A percentile compares a stretch with the other conserved stretches of the same genome.
phyloP scores from a whole-genome alignment of 2,797 vertebrate species.

The Acomys russatus region DNA sequence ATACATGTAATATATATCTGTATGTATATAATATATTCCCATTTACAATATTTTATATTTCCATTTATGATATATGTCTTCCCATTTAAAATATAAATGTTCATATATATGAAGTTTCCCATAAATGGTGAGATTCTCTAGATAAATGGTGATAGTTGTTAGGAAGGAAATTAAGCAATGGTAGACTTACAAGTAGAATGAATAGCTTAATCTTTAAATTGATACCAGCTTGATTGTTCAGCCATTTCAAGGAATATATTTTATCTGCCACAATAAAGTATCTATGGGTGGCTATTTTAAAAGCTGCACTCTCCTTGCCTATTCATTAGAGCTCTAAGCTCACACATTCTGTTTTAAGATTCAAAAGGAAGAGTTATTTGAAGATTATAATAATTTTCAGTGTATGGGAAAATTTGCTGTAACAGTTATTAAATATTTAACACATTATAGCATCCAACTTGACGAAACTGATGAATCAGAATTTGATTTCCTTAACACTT shows the following conservation, averaged over 20 bases:
- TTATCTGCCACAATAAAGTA: neutral
- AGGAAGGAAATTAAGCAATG: neutral
- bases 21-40: neutral
- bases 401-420: constrained; percentile 6
- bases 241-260: constrained; percentile 1
- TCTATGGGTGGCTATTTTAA: neutral
- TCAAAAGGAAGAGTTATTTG: neutral
- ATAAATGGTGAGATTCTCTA: neutral
- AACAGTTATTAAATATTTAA: constrained; percentile 41
- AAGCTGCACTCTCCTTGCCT: neutral
- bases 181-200: neutral
- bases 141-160: neutral
- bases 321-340: neutral
- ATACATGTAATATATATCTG: neutral
- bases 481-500: constrained; percentile 44
- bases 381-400: neutral
- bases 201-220: neutral
- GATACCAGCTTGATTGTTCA: neutral
- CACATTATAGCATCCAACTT: neutral
- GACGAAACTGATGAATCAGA: constrained; percentile 20
- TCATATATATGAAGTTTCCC: neutral
- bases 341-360: neutral
- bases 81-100: neutral
- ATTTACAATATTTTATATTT: neutral
- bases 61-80: neutral